Conservation (phyloP, 2,113 vertebrate genomes). For the Tichodroma muraria region DNA sequence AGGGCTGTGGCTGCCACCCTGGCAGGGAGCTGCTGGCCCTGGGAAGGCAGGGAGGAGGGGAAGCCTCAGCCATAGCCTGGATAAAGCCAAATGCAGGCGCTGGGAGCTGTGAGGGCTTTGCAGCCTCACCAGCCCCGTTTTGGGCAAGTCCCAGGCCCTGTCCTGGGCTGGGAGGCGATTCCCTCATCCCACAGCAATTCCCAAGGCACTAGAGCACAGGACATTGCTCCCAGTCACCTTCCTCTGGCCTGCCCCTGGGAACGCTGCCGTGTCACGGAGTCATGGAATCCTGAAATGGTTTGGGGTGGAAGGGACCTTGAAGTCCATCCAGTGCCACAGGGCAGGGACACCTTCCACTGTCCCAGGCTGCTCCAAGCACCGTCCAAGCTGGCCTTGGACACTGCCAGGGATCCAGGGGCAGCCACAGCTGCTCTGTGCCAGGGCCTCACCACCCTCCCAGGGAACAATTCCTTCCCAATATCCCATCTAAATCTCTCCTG, state of each 20-base stretch:
- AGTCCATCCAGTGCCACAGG: fast-evolving
- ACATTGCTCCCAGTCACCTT: background rate
- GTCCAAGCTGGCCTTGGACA: background rate
- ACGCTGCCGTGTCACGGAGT: background rate
- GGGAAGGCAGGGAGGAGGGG: background rate
- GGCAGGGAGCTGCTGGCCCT: background rate
- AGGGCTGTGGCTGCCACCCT: background rate
- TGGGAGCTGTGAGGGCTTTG: background rate
- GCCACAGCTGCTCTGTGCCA: background rate
- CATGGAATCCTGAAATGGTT: background rate
- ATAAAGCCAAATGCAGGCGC: background rate
- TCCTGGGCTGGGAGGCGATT: background rate
- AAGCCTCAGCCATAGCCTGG: background rate
- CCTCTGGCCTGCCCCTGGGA: background rate
- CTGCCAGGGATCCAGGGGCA: background rate
- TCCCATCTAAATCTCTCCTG: background rate
- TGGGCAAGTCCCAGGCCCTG: background rate
- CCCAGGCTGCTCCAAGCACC: background rate
- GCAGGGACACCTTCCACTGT: background rate
- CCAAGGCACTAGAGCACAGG: background rate
- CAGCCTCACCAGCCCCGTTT: background rate
- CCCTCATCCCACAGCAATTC: background rate
- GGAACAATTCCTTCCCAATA: background rate
- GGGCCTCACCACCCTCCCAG: background rate
- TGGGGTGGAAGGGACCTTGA: background rate